phyloP scores from a whole-genome alignment of 2,888 invertebrate species.

The Patella depressa region DNA sequence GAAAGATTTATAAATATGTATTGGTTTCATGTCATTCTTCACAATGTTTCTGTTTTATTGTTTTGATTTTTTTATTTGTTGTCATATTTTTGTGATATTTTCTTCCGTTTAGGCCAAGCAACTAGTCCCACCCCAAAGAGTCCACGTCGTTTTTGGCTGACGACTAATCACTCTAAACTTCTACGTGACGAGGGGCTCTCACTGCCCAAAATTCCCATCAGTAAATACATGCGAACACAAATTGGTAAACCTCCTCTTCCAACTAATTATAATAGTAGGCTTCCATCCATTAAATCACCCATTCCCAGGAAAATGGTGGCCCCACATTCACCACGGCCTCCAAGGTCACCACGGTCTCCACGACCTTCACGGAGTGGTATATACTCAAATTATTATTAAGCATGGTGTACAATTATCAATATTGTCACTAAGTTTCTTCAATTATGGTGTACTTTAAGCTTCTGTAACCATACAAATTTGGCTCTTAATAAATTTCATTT shows the following conservation, averaged over 20 bases:
- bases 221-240: conserved; percentile 1
- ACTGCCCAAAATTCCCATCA: conserved; percentile 3
- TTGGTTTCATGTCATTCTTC: too few species aligned
- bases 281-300: conserved; percentile 13
- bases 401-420: conserved; percentile 1
- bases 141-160: conserved; percentile 10
- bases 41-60: background rate
- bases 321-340: background rate
- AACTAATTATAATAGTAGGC: conserved; percentile 13
- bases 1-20: too few species aligned
- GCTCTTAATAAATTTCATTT: too few species aligned
- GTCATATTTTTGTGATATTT: background rate
- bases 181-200: background rate
- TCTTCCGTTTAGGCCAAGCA: background rate
- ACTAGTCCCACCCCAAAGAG: conserved; percentile 1
- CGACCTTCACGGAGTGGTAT: background rate
- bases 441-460: too few species aligned
- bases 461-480: too few species aligned
- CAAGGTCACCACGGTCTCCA: conserved; percentile 20
- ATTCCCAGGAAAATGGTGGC: conserved; percentile 11
- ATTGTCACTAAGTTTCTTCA: too few species aligned
- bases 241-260: conserved; percentile 12
- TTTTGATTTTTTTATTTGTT: background rate
- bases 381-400: conserved; percentile 13
- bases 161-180: background rate